Evolutionary conservation across 1,140 invertebrate species (phyloP), one percentile per base, ranked within the genome.

Genomic region (Periplaneta americana): DNA sequence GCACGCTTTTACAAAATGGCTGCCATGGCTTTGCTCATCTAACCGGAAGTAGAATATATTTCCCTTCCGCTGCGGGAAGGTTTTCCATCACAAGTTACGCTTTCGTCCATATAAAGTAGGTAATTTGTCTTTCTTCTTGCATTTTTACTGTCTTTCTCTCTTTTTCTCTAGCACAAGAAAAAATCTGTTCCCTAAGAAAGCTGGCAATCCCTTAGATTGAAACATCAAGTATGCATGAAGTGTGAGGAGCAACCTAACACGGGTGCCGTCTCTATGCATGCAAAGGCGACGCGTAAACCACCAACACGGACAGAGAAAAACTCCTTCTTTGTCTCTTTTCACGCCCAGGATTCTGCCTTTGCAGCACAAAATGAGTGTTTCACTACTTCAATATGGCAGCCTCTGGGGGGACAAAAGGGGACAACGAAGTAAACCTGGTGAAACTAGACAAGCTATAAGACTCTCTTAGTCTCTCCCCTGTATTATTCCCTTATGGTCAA

Each of bases 161-260:
- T 66, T n/a, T 66, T 34, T 78, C 76, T 31, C 18, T 39, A 36
- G 34, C 35, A 36, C 76, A 36, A 78, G 76, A 39, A 78, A 78
- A 78, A 78, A 78, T 78, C 76, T 78, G 76, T 78, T 78, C 76
- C 76, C 76, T 78, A 37, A 78, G 76, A 34, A 39, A 78, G 35
- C 34, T 36, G 76, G 76, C 76, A 78, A 78, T 78, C 76, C 76
- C 36, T 34, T 78, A 78, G 76, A 78, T 78, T 78, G 76, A 78
- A 78, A 78, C 76, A 78, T 78, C 76, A 78, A 78, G 76, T 36
- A 78, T 78, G 76, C 76, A 78, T 78, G 76, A 78, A 31, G 48
- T 66, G 48, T 66, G n/a, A 28, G 48, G 48, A 6, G 48, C 2
- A 22, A 8, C 22, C 22, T 28, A 66, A 66, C 48, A 66, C 48